Evolutionary conservation across 2,113 vertebrate species (phyloP).

Genomic region (Cacatua alba): DNA sequence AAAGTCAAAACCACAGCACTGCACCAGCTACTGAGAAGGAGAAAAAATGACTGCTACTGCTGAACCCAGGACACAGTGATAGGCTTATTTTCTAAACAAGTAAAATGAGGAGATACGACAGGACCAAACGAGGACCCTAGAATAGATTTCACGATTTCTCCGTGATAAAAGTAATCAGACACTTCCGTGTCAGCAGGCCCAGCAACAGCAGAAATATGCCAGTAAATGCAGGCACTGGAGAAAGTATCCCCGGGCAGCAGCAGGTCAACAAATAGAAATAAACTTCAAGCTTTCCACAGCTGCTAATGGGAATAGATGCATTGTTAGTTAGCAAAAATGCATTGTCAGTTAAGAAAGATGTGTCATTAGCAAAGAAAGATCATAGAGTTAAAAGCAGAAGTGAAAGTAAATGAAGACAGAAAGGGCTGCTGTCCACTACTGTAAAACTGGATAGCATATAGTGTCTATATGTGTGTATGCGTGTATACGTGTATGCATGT

Average conservation of each 20-base stretch:
- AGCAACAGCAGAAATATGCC: not conserved
- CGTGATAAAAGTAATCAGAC: not conserved
- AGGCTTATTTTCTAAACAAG: not conserved
- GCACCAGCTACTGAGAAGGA: no score
- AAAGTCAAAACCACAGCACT: no score
- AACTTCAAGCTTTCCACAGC: not conserved
- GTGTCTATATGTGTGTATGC: accelerated
- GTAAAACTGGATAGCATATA: not conserved
- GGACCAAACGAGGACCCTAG: not conserved
- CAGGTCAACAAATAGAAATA: not conserved
- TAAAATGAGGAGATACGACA: not conserved
- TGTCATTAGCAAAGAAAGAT: not conserved
- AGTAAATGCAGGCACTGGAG: not conserved
- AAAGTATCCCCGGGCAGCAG: not conserved
- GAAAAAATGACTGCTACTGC: no score
- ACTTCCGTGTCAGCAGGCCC: not conserved
- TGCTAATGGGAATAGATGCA: not conserved
- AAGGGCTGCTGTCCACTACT: not conserved
- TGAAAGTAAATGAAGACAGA: not conserved
- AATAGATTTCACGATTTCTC: not conserved
- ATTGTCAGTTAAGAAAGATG: not conserved
- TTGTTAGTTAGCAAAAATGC: not conserved
- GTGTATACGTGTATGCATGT: accelerated
- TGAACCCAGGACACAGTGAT: no score
- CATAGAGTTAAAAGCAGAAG: not conserved